phyloP scores from a whole-genome alignment of 2,797 vertebrate species.

The Euthynnus affinis region DNA sequence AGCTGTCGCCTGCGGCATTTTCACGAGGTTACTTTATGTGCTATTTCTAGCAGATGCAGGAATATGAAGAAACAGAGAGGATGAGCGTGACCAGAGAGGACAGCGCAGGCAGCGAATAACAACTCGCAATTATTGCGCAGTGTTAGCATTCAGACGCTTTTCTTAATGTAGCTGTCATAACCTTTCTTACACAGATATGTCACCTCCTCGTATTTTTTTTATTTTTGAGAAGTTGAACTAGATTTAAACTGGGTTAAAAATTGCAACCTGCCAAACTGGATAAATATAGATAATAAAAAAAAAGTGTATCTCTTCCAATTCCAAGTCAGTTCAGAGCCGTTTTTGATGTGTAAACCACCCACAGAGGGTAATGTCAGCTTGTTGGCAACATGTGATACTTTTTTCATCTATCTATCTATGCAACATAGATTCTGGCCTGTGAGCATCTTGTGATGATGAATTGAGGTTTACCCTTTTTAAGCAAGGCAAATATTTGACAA shows the following conservation, averaged over 20 bases:
- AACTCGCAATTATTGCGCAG: slow-evolving; percentile 23
- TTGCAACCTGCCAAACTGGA: neutral
- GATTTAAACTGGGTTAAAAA: slow-evolving; percentile 26
- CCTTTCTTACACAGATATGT: slow-evolving; percentile 42
- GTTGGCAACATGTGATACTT: slow-evolving; percentile 13
- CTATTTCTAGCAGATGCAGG: slow-evolving; percentile 53
- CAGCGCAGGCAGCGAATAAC: slow-evolving; percentile 38
- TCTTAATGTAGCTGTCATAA: slow-evolving; percentile 42
- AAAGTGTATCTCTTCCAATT: neutral
- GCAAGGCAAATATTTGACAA: slow-evolving; percentile 52
- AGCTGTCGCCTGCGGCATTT: slow-evolving; percentile 66
- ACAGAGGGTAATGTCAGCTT: slow-evolving; percentile 9
- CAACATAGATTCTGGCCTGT: slow-evolving; percentile 15
- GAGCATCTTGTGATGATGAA: slow-evolving; percentile 44
- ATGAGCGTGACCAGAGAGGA: slow-evolving; percentile 47
- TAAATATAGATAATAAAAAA: slow-evolving; percentile 18
- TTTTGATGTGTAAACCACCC: slow-evolving; percentile 5
- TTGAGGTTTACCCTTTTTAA: slow-evolving; percentile 14
- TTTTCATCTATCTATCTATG: neutral
- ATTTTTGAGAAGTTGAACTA: neutral
- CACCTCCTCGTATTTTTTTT: neutral
- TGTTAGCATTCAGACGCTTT: slow-evolving; percentile 39
- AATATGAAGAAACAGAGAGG: slow-evolving; percentile 12
- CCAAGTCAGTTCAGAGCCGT: neutral
- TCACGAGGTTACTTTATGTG: slow-evolving; percentile 40